phyloP scores from a whole-genome alignment of 2,797 vertebrate species.

The Phoeniculus purpureus region DNA sequence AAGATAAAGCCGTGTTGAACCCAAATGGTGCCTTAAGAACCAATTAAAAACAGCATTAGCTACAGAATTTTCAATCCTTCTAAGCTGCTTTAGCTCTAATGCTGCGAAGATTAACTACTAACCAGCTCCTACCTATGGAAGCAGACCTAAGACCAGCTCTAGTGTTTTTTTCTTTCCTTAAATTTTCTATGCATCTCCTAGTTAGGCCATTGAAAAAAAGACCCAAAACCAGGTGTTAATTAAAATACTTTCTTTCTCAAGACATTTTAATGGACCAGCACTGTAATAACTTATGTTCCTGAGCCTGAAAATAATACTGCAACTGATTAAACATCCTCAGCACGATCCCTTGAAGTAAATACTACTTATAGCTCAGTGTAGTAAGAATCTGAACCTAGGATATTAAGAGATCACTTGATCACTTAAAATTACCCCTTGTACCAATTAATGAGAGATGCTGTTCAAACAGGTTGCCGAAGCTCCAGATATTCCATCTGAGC shows the following conservation, averaged over 20 bases:
- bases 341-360: neutral
- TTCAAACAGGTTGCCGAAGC: neutral
- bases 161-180: neutral
- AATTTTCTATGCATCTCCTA: neutral
- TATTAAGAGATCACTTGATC: neutral
- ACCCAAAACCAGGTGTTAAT: neutral
- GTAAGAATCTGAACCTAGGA: neutral
- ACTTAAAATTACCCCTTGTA: neutral
- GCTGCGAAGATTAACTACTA: constrained; percentile 46
- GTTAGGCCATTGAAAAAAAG: neutral
- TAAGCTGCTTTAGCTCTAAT: constrained; percentile 55
- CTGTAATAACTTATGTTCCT: neutral
- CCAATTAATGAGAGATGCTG: neutral
- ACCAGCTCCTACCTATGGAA: neutral
- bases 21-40: constrained; percentile 35
- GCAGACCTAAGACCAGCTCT: neutral
- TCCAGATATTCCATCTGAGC: neutral
- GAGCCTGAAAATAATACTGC: neutral
- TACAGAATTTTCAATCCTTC: constrained; percentile 10
- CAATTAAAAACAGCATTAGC: constrained; percentile 60
- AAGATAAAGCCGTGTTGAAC: neutral
- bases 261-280: neutral
- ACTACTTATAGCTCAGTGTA: neutral
- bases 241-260: neutral
- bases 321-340: neutral